Conservation (phyloP, 2,888 invertebrate genomes). For the Chloroclystis v-ata region DNA sequence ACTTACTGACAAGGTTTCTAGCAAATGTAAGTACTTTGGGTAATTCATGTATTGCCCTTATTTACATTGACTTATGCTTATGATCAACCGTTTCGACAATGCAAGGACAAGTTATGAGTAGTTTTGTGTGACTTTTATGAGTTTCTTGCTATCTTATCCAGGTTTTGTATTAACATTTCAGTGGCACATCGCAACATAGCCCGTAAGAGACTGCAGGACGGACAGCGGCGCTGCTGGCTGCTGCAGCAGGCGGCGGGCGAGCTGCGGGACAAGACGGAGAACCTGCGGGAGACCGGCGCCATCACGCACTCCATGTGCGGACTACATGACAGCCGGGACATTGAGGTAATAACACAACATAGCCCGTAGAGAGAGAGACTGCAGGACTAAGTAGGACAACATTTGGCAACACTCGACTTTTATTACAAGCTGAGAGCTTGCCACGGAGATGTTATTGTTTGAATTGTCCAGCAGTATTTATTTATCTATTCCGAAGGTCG, state of each 20-base stretch:
- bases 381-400: no score
- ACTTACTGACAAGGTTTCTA: constrained; percentile 49
- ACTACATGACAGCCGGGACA: constrained; percentile 38
- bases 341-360: constrained; percentile 43
- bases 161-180: no score
- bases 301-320: constrained; percentile 53
- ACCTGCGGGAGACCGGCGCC: constrained; percentile 45
- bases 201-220: constrained; percentile 36
- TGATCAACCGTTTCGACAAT: no score
- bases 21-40: constrained; percentile 46
- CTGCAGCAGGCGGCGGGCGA: constrained; percentile 49
- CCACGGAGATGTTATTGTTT: no score
- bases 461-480: no score
- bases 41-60: no score
- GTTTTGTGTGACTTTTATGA: no score
- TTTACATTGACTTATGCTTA: no score
- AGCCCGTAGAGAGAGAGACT: no score
- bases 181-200: constrained; percentile 48
- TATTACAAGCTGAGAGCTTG: no score
- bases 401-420: not conserved
- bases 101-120: not conserved
- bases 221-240: constrained; percentile 51
- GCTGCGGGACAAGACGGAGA: constrained; percentile 41
- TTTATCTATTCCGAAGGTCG: no score
- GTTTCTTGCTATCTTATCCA: no score